phyloP scores from a whole-genome alignment of 37 sponge, comb jelly and placozoan species.

The Eunapius fragilis region DNA sequence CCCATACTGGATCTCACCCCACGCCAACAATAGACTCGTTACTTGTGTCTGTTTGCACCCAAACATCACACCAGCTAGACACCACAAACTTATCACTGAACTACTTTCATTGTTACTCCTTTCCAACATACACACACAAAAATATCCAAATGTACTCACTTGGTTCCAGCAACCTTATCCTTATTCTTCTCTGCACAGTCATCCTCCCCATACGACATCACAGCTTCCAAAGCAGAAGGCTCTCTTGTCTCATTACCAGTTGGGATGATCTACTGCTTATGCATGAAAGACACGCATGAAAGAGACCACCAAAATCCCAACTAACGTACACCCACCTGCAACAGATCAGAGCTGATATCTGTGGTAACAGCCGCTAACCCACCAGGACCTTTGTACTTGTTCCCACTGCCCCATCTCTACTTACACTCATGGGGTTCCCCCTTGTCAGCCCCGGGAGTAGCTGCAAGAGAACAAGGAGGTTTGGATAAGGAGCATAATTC shows the following conservation, averaged over 20 bases:
- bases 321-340: constrained; percentile 43
- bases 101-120: too few relatives aligned
- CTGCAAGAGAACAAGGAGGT: neutral
- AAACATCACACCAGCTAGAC: too few relatives aligned
- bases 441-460: neutral
- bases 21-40: too few relatives aligned
- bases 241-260: constrained; percentile 17
- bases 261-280: constrained; percentile 46
- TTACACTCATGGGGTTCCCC: constrained; percentile 15
- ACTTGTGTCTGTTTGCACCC: too few relatives aligned
- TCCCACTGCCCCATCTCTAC: constrained; percentile 60
- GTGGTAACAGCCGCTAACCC: constrained; percentile 2
- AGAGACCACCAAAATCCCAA: too few relatives aligned
- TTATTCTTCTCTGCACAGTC: constrained; percentile 10
- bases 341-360: constrained; percentile 58
- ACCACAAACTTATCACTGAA: too few relatives aligned
- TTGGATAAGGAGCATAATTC: neutral
- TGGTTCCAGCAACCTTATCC: neutral
- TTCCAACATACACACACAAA: neutral
- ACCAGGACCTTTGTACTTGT: constrained; percentile 4
- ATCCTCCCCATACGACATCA: neutral
- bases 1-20: too few relatives aligned
- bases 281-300: too few relatives aligned
- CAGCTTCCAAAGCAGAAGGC: neutral
- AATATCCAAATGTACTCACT: neutral